Percentiles rank a stretch among this genome's conserved stretches.
Evolutionary conservation across 2,113 vertebrate genomes (phyloP).

Genomic region (Platanista minor): DNA sequence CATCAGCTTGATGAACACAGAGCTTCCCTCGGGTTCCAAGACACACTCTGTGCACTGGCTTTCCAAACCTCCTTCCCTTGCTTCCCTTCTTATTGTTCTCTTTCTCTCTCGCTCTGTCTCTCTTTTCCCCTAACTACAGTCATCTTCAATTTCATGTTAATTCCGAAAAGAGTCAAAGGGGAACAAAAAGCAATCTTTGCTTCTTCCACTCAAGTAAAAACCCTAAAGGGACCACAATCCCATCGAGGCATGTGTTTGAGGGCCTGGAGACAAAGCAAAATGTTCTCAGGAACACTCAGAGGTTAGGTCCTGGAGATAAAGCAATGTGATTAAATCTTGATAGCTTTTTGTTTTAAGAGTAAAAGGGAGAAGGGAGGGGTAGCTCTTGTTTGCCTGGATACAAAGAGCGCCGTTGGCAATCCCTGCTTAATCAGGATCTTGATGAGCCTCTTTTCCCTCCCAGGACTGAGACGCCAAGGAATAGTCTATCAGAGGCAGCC

Average conservation of each 20-base stretch:
- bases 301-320: conserved; percentile 71
- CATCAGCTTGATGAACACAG: conserved; percentile 55
- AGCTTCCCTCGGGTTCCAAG: conserved; percentile 60
- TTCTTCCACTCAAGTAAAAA: conserved; percentile 74
- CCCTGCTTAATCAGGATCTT: conserved; percentile 71
- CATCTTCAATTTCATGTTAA: conserved; percentile 80
- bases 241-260: conserved; percentile 75
- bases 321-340: conserved; percentile 77
- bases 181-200: conserved; percentile 79
- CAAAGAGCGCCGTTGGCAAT: conserved; percentile 57
- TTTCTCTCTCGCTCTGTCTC: no score
- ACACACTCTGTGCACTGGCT: conserved; percentile 8
- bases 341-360: conserved; percentile 62
- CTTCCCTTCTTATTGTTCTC: neutral
- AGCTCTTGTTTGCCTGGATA: conserved; percentile 64
- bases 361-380: neutral
- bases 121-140: conserved; percentile 58
- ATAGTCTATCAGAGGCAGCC: conserved; percentile 20
- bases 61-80: neutral
- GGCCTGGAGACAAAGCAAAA: conserved; percentile 76
- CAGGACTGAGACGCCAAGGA: conserved; percentile 62
- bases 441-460: conserved; percentile 68
- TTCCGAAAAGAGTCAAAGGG: conserved; percentile 76
- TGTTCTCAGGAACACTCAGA: conserved; percentile 59
- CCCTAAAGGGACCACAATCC: conserved; percentile 76